Evolutionary conservation across 2,113 vertebrate genomes (phyloP).

Genomic region (Smithornis capensis): DNA sequence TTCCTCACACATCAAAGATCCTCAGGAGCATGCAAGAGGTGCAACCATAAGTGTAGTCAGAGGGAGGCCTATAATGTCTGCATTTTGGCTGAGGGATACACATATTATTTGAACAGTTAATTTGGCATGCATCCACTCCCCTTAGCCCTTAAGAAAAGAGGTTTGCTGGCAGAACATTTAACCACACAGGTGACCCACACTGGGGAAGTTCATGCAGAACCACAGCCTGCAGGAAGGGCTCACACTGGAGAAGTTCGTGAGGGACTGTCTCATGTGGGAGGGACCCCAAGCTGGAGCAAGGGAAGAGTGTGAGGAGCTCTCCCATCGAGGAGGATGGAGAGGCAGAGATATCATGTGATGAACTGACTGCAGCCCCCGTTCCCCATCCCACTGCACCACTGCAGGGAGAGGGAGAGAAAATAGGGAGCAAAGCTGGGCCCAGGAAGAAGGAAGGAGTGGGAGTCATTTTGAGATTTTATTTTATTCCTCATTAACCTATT

Average conservation of each 20-base stretch:
- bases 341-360: neutral
- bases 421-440: neutral
- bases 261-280: neutral
- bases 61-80: rapidly evolving
- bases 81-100: neutral
- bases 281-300: neutral
- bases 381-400: neutral
- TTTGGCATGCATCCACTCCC: neutral
- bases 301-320: neutral
- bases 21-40: neutral
- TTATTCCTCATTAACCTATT: neutral
- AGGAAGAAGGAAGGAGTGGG: neutral
- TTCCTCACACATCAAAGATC: neutral
- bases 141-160: neutral
- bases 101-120: neutral
- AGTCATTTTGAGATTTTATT: neutral
- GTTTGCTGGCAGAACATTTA: neutral
- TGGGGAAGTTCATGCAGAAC: neutral
- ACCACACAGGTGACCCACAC: neutral
- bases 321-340: neutral
- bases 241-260: neutral
- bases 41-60: neutral
- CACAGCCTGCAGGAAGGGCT: neutral
- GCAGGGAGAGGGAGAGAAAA: neutral
- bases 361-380: neutral